Conservation (phyloP, 2,797 vertebrate genomes). For the Labroides dimidiatus region DNA sequence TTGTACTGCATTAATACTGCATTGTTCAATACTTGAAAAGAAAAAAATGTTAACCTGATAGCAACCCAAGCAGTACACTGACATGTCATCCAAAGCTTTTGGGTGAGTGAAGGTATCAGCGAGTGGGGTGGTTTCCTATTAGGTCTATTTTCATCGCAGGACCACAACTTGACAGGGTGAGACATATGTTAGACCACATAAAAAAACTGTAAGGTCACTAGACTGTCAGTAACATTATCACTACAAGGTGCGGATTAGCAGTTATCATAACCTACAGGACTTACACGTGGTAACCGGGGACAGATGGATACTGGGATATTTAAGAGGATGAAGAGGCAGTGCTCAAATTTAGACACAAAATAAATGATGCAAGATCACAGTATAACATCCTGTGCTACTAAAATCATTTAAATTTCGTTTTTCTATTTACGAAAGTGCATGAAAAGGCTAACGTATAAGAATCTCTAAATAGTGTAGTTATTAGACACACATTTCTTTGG, state of each 20-base stretch:
- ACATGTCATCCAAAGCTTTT: not conserved
- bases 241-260: slow-evolving; percentile 69
- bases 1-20: too few relatives aligned
- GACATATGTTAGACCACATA: slow-evolving; percentile 44
- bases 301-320: slow-evolving; percentile 39
- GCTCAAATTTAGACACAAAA: not conserved
- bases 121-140: slow-evolving; percentile 14
- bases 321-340: slow-evolving; percentile 5
- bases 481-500: not conserved
- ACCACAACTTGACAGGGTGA: slow-evolving; percentile 21
- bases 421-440: not conserved
- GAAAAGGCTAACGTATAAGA: too few relatives aligned
- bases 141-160: slow-evolving; percentile 60
- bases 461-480: not conserved
- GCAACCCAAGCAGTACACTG: not conserved
- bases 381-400: not conserved
- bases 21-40: too few relatives aligned
- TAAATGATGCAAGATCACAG: not conserved
- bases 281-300: slow-evolving; percentile 38
- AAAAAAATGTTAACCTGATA: not conserved
- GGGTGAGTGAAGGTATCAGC: not conserved
- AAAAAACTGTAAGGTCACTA: slow-evolving; percentile 60
- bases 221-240: slow-evolving; percentile 69
- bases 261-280: slow-evolving; percentile 63
- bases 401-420: not conserved